phyloP scores from a whole-genome alignment of 2,797 vertebrate genomes.

The Halcyon leucocephala region DNA sequence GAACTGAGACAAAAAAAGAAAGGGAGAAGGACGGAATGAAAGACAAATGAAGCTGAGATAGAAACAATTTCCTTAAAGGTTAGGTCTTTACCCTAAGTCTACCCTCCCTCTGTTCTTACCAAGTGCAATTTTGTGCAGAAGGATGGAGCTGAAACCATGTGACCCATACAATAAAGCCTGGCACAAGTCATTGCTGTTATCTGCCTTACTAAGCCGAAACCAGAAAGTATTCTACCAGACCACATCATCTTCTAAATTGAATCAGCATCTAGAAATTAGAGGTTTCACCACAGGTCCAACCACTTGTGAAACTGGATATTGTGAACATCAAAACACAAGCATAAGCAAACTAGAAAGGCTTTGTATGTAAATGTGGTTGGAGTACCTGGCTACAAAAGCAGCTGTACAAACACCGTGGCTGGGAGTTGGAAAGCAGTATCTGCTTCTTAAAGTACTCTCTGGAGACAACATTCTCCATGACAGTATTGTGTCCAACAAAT shows the following conservation, averaged over 20 bases:
- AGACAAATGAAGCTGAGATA: not conserved
- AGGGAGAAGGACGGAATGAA: not conserved
- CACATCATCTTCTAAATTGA: not conserved
- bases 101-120: not conserved
- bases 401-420: not conserved
- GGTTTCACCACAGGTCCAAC: not conserved
- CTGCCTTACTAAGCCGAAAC: not conserved
- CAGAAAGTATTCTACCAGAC: not conserved
- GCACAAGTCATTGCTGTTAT: not conserved
- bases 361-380: not conserved
- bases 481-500: not conserved
- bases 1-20: not conserved
- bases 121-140: not conserved
- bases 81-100: not conserved
- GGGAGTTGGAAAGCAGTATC: not conserved
- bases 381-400: not conserved
- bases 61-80: not conserved
- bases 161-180: not conserved
- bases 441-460: not conserved
- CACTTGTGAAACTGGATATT: not conserved
- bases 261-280: not conserved
- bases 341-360: not conserved
- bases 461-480: not conserved
- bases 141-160: not conserved
- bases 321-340: not conserved